Evolutionary conservation across 2,888 invertebrate species (phyloP).

Genomic region (Hymenopus coronatus): DNA sequence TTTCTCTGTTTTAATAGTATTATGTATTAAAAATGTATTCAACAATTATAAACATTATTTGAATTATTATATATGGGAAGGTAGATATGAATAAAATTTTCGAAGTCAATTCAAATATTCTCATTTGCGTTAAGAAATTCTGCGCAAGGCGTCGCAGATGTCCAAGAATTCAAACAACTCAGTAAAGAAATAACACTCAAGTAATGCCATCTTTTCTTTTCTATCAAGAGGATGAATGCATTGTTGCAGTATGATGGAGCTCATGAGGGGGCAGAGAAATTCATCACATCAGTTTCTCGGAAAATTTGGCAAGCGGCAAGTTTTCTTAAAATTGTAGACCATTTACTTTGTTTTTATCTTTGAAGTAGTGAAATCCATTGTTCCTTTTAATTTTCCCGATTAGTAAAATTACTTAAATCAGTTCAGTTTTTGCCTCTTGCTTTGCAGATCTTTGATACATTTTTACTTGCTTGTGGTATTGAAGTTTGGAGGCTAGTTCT

Average conservation of each 20-base stretch:
- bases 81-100: too few relatives aligned
- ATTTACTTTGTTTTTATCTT: background rate
- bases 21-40: too few relatives aligned
- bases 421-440: background rate
- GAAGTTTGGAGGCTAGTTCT: background rate
- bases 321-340: background rate
- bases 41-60: too few relatives aligned
- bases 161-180: background rate
- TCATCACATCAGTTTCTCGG: background rate
- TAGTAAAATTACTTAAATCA: background rate
- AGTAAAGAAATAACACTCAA: background rate
- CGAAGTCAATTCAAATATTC: too few relatives aligned
- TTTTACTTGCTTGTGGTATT: background rate
- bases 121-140: too few relatives aligned
- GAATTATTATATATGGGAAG: too few relatives aligned
- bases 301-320: constrained; percentile 14
- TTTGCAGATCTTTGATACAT: background rate
- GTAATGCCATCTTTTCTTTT: background rate
- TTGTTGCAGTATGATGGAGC: background rate
- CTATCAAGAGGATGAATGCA: background rate
- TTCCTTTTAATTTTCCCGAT: background rate
- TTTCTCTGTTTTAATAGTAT: too few relatives aligned
- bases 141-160: background rate
- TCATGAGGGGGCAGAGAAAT: background rate
- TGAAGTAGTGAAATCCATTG: background rate